Conservation (phyloP, 2,888 invertebrate genomes). For the Mythimna pallens region DNA sequence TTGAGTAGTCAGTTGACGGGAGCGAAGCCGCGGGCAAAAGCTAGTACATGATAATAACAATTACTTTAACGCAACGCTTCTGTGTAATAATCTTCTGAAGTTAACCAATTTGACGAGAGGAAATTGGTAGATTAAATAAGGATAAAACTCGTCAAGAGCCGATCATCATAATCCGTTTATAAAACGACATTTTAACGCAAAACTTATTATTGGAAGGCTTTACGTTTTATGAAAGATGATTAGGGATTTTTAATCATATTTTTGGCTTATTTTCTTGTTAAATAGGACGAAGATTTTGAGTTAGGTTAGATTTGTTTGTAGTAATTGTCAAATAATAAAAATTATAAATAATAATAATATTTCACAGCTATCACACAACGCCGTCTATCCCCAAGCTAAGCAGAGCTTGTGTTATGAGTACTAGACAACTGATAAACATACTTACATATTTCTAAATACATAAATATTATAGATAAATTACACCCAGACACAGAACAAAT, state of each 20-base stretch:
- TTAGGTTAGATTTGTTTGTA: neutral
- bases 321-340: too few species aligned
- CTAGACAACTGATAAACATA: too few species aligned
- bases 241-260: conserved; percentile 2
- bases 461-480: too few species aligned
- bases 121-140: conserved; percentile 56
- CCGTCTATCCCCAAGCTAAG: too few species aligned
- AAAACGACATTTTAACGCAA: conserved; percentile 38
- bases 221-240: conserved; percentile 28
- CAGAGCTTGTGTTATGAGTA: too few species aligned
- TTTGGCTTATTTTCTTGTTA: neutral
- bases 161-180: conserved; percentile 48
- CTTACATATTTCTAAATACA: too few species aligned
- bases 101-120: conserved; percentile 34
- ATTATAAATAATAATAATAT: too few species aligned
- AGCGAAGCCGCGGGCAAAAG: too few species aligned
- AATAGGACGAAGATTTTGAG: neutral
- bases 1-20: too few species aligned
- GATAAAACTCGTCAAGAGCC: conserved; percentile 46
- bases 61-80: conserved; percentile 20
- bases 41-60: conserved; percentile 28
- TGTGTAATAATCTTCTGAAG: conserved; percentile 37
- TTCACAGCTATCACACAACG: too few species aligned
- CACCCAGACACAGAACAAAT: too few species aligned
- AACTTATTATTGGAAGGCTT: conserved; percentile 37